Conservation (phyloP, 2,797 vertebrate genomes). For the Danio tinwini region DNA sequence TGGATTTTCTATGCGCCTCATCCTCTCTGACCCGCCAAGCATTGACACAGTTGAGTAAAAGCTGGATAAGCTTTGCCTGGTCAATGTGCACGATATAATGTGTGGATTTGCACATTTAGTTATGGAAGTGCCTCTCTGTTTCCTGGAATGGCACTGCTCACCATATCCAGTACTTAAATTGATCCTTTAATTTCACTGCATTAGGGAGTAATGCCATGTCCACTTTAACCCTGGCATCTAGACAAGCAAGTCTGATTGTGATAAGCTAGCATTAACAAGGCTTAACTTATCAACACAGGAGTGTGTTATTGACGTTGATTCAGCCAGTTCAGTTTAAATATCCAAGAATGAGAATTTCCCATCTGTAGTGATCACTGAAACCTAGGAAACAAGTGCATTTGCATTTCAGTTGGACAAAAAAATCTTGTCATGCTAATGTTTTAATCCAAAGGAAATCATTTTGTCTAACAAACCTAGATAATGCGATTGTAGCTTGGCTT, state of each 20-base stretch:
- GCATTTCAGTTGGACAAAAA: not conserved
- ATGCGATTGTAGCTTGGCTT: not conserved
- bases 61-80: slow-evolving; percentile 15
- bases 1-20: slow-evolving; percentile 33
- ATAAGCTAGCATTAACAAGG: slow-evolving; percentile 3
- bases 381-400: not conserved
- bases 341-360: not conserved
- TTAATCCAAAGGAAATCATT: not conserved
- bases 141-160: slow-evolving; percentile 11
- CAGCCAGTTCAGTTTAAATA: not conserved
- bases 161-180: slow-evolving; percentile 23
- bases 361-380: too few relatives aligned
- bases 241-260: slow-evolving; percentile 14
- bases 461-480: not conserved
- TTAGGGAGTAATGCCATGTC: slow-evolving; percentile 34
- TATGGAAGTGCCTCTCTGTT: not conserved
- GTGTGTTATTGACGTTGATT: not conserved
- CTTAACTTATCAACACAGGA: not conserved
- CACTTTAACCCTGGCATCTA: not conserved
- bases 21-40: not conserved
- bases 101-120: slow-evolving; percentile 23
- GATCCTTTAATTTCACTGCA: slow-evolving; percentile 19
- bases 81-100: slow-evolving; percentile 10
- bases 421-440: not conserved
- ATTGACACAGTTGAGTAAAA: not conserved